Conservation (phyloP, 1,140 invertebrate species). For the Trichogramma pretiosum region DNA sequence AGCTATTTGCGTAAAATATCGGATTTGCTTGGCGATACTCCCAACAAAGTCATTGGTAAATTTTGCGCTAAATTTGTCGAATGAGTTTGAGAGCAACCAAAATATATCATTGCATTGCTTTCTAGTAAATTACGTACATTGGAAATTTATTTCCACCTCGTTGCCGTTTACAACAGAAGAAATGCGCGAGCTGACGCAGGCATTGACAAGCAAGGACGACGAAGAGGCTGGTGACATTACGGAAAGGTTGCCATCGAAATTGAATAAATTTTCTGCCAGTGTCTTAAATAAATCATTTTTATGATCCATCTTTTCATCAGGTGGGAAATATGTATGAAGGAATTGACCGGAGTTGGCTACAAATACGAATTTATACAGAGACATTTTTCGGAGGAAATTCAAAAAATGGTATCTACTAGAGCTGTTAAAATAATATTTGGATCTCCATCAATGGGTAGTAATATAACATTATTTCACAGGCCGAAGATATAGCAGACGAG, state of each 20-base stretch:
- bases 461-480: too few species aligned
- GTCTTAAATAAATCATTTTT: not conserved
- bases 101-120: not conserved
- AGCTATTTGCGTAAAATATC: not conserved
- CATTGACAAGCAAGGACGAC: too few species aligned
- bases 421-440: too few species aligned
- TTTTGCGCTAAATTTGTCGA: not conserved
- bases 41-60: not conserved
- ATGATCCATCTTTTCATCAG: too few species aligned
- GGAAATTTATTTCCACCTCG: not conserved
- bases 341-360: not conserved
- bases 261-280: not conserved
- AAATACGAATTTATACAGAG: not conserved
- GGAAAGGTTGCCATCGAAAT: not conserved
- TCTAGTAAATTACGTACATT: slow-evolving; percentile 7
- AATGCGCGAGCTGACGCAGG: slow-evolving; percentile 4
- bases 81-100: not conserved
- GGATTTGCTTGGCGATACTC: not conserved
- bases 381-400: not conserved
- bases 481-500: not conserved
- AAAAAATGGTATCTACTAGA: not conserved
- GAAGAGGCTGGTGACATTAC: too few species aligned
- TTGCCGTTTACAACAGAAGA: not conserved
- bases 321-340: not conserved
- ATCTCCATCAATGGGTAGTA: too few species aligned